Base-by-base conservation (phyloP, 2,113 vertebrate species). In the Otolemur garnettii region DNA sequence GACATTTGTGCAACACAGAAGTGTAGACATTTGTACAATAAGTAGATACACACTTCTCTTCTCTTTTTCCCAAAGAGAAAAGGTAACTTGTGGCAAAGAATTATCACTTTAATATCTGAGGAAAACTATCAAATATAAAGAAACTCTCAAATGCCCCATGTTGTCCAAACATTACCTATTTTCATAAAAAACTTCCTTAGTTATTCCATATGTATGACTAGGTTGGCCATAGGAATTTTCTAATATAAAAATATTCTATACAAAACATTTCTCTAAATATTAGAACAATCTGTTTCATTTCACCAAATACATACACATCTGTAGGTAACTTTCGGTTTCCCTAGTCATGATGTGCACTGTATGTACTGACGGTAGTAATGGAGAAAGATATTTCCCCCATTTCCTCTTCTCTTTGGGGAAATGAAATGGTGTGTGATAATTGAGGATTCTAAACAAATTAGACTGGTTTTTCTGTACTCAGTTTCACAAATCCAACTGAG, bases 401-500 rank as follows among this genome's bases (percentile, higher is more conserved):
- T 83, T n/a, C 17, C 77, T 13, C 14, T 7, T 57, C 80, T n/a
- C 17, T 79, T 13, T 0, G 8, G 4, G 9, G 11, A 12, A 85
- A 78, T 81, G 66, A 77, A 91, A 33, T 28, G 42, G 1, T 64
- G 7, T 1, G 14, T 64, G 30, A 90, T 77, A 84, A 85, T 50
- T 66, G 2, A 66, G 17, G 4, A 14, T 74, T 66, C 7, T 7
- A 92, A 85, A 80, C 24, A 87, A 71, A 60, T 15, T 92, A 15
- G 0, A 45, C 18, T 62, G 26, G 4, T 26, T 90, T 85, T 87
- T 72, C 53, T 68, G 45, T 77, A 66, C 2, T 90, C 9, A 35
- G 71, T 75, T 93, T 96, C 68, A 88, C 4, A 96, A 87, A 75
- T 62, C 4, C 10, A 83, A 21, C 0, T 90, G 38, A 72, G 75